phyloP scores from a whole-genome alignment of 2,797 vertebrate species.

The Tauraco hartlaubi region DNA sequence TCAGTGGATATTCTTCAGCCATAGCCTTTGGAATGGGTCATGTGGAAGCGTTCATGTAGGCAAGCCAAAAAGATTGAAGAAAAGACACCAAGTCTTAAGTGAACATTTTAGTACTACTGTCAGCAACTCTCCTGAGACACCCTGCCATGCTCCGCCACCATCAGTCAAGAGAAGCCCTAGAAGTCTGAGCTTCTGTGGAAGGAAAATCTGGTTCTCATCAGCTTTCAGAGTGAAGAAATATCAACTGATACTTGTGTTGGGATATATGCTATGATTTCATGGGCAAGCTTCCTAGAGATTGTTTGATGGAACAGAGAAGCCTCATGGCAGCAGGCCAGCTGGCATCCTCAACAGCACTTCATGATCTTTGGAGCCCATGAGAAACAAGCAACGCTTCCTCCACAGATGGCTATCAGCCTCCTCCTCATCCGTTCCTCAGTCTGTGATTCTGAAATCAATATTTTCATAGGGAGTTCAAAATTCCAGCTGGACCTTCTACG shows the following conservation, averaged over 20 bases:
- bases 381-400: conserved; percentile 54
- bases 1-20: neutral
- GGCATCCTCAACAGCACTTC: conserved; percentile 20
- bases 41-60: neutral
- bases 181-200: neutral
- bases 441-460: conserved; percentile 36
- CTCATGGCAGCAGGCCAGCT: conserved; percentile 30
- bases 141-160: neutral
- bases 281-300: conserved; percentile 28
- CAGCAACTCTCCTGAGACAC: neutral
- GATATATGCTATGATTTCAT: neutral
- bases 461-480: neutral
- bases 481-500: neutral
- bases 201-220: neutral
- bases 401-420: conserved; percentile 55
- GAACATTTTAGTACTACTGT: neutral
- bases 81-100: neutral
- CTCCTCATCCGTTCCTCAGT: conserved; percentile 19
- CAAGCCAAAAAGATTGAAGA: neutral
- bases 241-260: neutral
- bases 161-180: neutral
- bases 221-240: neutral
- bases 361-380: conserved; percentile 13
- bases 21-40: neutral
- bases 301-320: conserved; percentile 16